A percentile compares a stretch with the other conserved stretches of the same genome.
These are phyloP conservation scores for Chrosomus eos DNA, from an alignment of 2,797 vertebrate species.

Conservation along the genomic window DNA sequence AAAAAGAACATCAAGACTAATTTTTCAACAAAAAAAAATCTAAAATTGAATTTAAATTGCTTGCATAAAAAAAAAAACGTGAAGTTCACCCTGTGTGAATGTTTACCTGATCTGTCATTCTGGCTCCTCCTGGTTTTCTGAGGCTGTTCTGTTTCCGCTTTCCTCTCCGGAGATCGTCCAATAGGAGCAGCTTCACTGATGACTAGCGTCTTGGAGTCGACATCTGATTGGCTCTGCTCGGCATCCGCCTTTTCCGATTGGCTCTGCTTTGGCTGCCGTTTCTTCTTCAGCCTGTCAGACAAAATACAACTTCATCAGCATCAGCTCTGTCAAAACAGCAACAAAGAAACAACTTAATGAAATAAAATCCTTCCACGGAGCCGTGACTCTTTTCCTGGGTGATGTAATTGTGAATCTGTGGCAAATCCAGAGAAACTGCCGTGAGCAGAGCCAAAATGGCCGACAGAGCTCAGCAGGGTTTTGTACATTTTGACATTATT, in stretches of 20 bases:
- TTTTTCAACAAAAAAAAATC: too few relatives aligned
- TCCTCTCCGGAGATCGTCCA: slow-evolving; percentile 62
- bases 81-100: too few relatives aligned
- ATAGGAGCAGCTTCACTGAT: slow-evolving; percentile 64
- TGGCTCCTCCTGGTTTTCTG: slow-evolving; percentile 28
- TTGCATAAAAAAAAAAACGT: fast-evolving
- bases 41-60: not conserved
- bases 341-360: not conserved
- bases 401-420: slow-evolving; percentile 39
- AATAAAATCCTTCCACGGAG: not conserved
- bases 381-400: not conserved
- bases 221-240: slow-evolving; percentile 66
- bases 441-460: slow-evolving; percentile 31
- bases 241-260: slow-evolving; percentile 69
- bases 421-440: slow-evolving; percentile 48
- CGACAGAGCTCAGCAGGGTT: not conserved
- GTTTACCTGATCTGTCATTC: slow-evolving; percentile 63
- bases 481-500: not conserved
- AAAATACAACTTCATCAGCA: not conserved
- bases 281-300: slow-evolving; percentile 76
- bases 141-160: slow-evolving; percentile 17
- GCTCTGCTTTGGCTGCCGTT: slow-evolving; percentile 75
- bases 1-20: not conserved
- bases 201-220: slow-evolving; percentile 53
- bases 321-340: slow-evolving; percentile 6